Conservation (phyloP, 1,140 invertebrate genomes). For the Drosophila aff. region DNA sequence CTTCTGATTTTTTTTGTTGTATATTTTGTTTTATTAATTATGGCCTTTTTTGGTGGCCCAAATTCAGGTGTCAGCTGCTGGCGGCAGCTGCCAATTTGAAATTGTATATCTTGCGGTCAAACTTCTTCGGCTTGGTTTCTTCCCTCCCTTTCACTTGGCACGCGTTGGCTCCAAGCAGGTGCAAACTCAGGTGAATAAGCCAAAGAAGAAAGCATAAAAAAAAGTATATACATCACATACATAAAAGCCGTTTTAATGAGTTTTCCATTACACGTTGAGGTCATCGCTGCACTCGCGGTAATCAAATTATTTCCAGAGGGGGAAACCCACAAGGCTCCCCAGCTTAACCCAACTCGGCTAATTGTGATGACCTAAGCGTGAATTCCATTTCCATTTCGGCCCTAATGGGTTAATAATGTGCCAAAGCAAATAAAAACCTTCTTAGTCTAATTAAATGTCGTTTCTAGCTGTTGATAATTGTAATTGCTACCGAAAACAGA, state of each 20-base stretch:
- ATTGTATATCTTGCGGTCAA: conserved; percentile 66
- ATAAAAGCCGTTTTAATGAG: conserved; percentile 43
- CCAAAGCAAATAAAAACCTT: conserved; percentile 48
- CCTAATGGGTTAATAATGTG: conserved; percentile 65
- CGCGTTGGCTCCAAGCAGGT: conserved; percentile 59
- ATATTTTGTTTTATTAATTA: conserved; percentile 63
- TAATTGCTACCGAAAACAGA: conserved; percentile 16
- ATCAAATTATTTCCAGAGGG: conserved; percentile 53
- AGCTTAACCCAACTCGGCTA: conserved; percentile 19
- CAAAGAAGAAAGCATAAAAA: conserved; percentile 11
- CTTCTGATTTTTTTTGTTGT: neutral
- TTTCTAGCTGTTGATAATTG: conserved; percentile 54
- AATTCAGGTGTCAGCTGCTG: conserved; percentile 45
- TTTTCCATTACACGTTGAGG: conserved; percentile 54
- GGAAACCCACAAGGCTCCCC: neutral
- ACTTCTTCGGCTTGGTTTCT: conserved; percentile 5
- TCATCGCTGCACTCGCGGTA: conserved; percentile 53
- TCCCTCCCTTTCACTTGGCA: conserved; percentile 53
- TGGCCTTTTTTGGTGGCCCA: conserved; percentile 54
- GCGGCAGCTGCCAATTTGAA: conserved; percentile 71
- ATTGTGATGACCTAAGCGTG: conserved; percentile 50
- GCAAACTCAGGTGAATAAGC: conserved; percentile 40
- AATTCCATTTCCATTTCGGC: conserved; percentile 37
- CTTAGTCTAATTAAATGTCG: conserved; percentile 63
- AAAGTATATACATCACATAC: neutral